Evolutionary conservation across 2,888 invertebrate genomes (phyloP).

Genomic region (Pedicia rivosa): DNA sequence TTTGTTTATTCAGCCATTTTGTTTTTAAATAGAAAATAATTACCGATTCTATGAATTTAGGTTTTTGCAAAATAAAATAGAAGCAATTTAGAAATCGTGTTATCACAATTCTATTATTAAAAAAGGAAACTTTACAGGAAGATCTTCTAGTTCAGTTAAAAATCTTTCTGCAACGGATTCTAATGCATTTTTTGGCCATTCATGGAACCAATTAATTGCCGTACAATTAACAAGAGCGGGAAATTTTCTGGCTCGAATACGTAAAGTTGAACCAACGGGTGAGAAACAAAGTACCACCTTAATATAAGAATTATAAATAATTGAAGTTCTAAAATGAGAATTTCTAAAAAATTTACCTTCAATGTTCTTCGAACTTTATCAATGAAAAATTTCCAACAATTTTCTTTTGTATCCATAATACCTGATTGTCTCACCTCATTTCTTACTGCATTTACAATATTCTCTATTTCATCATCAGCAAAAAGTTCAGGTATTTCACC

Average conservation of each 20-base stretch:
- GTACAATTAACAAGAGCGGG: conserved; percentile 89
- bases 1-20: too few species aligned
- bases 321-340: too few species aligned
- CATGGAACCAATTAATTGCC: conserved; percentile 92
- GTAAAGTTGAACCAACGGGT: conserved; percentile 78
- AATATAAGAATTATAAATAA: too few species aligned
- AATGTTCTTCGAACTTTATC: conserved; percentile 67
- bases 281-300: conserved; percentile 77
- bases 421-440: conserved; percentile 71
- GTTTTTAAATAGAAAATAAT: neutral
- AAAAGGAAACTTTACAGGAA: conserved; percentile 41
- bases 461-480: conserved; percentile 80
- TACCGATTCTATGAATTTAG: neutral
- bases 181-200: conserved; percentile 87
- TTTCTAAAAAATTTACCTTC: too few species aligned
- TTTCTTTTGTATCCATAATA: conserved; percentile 71
- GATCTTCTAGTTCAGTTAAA: conserved; percentile 53
- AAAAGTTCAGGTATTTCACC: conserved; percentile 87
- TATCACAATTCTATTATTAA: conserved; percentile 5
- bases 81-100: neutral
- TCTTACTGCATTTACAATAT: conserved; percentile 58
- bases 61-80: neutral
- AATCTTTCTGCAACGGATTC: conserved; percentile 77
- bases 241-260: conserved; percentile 79
- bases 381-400: conserved; percentile 92